Evolutionary conservation across 1,140 invertebrate species (phyloP).

Genomic region (Zaprionus lachaisei): DNA sequence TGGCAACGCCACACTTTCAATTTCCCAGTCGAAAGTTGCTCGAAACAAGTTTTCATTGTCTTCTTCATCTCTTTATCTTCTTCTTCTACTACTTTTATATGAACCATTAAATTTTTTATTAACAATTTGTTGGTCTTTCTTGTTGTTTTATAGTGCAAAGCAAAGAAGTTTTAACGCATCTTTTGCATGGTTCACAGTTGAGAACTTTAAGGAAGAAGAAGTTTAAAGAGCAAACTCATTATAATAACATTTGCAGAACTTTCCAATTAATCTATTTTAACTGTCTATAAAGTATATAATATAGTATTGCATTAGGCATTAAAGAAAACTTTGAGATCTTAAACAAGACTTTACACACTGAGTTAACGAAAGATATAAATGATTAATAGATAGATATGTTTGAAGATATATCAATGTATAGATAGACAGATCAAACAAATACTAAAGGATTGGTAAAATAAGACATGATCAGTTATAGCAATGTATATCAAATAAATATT

Average conservation of each 20-base stretch:
- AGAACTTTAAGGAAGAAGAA: background rate
- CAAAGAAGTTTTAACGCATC: background rate
- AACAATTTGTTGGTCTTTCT: conserved; percentile 24
- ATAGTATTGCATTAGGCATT: no score
- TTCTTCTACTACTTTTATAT: conserved; percentile 18
- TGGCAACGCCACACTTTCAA: conserved; percentile 52
- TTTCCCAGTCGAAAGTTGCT: conserved; percentile 36
- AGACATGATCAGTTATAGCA: no score
- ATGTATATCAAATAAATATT: no score
- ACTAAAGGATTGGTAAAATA: no score
- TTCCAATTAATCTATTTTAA: no score
- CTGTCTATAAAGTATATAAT: no score
- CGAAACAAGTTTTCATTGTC: conserved; percentile 29
- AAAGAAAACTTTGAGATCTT: no score
- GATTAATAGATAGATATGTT: no score
- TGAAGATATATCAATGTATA: no score
- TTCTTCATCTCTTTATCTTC: background rate
- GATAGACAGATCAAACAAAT: no score
- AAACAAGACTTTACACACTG: no score
- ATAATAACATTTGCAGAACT: background rate
- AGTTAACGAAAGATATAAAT: no score
- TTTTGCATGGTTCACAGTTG: background rate
- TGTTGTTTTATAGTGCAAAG: background rate
- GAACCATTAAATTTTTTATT: conserved; percentile 42
- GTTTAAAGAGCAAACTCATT: conserved; percentile 1